phyloP scores from a whole-genome alignment of 2,888 invertebrate genomes.

The Drosophila monieri region DNA sequence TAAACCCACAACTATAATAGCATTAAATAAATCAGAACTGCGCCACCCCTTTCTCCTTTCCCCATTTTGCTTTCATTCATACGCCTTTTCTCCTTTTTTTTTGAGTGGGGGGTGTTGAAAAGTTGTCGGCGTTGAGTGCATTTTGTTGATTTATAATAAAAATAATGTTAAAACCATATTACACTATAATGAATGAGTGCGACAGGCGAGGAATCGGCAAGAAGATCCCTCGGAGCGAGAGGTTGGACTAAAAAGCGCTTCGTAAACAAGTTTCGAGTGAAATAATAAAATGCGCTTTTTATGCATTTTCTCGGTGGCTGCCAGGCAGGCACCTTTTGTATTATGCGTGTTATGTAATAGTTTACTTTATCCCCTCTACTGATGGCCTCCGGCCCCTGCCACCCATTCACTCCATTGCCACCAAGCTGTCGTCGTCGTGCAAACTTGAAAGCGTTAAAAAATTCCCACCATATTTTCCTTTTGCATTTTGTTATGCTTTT shows the following conservation, averaged over 20 bases:
- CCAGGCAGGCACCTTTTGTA: conserved; percentile 40
- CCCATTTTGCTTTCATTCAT: conserved; percentile 14
- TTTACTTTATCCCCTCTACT: conserved; percentile 36
- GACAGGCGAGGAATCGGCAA: conserved; percentile 12
- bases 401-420: conserved; percentile 42
- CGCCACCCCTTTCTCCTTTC: conserved; percentile 7
- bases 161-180: conserved; percentile 75
- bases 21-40: conserved; percentile 50
- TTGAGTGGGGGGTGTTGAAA: conserved; percentile 19
- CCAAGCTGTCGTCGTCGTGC: conserved; percentile 67
- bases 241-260: conserved; percentile 42
- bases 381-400: neutral
- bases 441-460: conserved; percentile 65
- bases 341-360: conserved; percentile 75
- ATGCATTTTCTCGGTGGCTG: conserved; percentile 56
- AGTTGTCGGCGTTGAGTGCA: conserved; percentile 65
- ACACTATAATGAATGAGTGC: conserved; percentile 69
- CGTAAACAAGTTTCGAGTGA: conserved; percentile 78
- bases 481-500: conserved; percentile 47
- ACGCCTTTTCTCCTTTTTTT: conserved; percentile 20
- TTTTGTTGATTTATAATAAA: conserved; percentile 74
- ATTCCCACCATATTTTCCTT: conserved; percentile 70
- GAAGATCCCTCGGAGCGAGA: neutral
- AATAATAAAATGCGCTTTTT: conserved; percentile 77
- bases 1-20: conserved; percentile 48